A percentile compares a stretch with the other conserved stretches of the same genome.
Conservation (phyloP, 2,888 invertebrate genomes). For the Leptinotarsa tumamoca region DNA sequence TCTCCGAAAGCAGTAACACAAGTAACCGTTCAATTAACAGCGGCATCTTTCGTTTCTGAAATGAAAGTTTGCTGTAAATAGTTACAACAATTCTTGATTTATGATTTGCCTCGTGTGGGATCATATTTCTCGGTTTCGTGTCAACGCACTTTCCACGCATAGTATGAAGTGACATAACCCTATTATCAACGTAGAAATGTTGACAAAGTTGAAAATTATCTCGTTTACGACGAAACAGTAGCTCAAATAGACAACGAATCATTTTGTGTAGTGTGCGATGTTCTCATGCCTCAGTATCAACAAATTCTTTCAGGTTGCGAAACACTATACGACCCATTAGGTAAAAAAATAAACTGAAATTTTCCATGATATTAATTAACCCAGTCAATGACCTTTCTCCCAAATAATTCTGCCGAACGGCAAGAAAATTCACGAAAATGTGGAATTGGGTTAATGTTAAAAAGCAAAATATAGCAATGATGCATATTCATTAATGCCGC, state of each 20-base stretch:
- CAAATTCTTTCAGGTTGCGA: neutral
- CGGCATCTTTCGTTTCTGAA: neutral
- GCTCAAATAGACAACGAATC: neutral
- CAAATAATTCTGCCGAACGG: too few relatives aligned
- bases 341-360: too few relatives aligned
- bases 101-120: neutral
- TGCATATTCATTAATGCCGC: too few relatives aligned
- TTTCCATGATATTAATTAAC: too few relatives aligned
- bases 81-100: neutral
- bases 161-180: neutral
- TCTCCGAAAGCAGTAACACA: neutral
- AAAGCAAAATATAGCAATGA: too few relatives aligned
- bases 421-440: too few relatives aligned
- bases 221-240: slow-evolving; percentile 5
- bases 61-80: neutral
- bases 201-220: slow-evolving; percentile 4
- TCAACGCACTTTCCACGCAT: neutral
- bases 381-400: too few relatives aligned
- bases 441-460: too few relatives aligned
- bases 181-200: slow-evolving; percentile 4
- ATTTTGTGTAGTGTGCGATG: neutral
- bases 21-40: neutral
- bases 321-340: too few relatives aligned
- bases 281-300: neutral
- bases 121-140: neutral